Evolutionary conservation across 1,140 invertebrate species (phyloP).

Genomic region (Drosophila pallidifrons): DNA sequence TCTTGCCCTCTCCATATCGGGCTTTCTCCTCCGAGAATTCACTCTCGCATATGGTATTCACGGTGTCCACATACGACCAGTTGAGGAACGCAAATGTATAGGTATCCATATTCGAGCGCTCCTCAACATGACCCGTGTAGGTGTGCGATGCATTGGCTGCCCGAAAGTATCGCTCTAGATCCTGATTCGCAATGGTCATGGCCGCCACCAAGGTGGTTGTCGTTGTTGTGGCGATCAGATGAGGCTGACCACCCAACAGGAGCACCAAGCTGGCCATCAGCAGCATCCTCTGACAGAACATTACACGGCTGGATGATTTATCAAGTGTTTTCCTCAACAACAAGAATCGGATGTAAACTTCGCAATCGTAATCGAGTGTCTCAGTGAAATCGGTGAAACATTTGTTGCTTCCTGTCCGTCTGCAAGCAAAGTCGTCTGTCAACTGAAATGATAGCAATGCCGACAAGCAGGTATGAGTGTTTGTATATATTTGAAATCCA

Average conservation of each 20-base stretch:
- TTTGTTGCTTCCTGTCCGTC: constrained; percentile 22
- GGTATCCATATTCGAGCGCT: constrained; percentile 65
- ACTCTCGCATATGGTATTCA: constrained; percentile 52
- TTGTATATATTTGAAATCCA: constrained; percentile 12
- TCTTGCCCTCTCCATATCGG: constrained; percentile 89
- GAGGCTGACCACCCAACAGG: constrained; percentile 68
- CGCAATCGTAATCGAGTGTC: background rate
- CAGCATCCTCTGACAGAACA: constrained; percentile 63
- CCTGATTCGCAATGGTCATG: constrained; percentile 82
- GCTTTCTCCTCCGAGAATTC: constrained; percentile 87
- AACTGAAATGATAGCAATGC: constrained; percentile 54
- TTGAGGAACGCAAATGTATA: constrained; percentile 79
- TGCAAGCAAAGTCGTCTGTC: constrained; percentile 14
- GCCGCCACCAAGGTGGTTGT: constrained; percentile 75
- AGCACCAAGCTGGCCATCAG: constrained; percentile 57
- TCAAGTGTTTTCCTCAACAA: background rate
- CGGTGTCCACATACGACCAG: constrained; percentile 72
- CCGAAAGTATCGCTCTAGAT: constrained; percentile 80
- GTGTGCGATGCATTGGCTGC: constrained; percentile 67
- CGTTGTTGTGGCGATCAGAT: constrained; percentile 73
- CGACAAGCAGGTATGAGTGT: background rate
- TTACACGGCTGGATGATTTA: constrained; percentile 27
- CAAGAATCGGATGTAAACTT: background rate
- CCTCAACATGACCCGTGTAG: constrained; percentile 60
- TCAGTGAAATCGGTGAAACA: constrained; percentile 18